These are phyloP conservation scores for Lepilemur ruficaudatus DNA, from an alignment of 2,797 vertebrate species.

Conservation along the genomic window DNA sequence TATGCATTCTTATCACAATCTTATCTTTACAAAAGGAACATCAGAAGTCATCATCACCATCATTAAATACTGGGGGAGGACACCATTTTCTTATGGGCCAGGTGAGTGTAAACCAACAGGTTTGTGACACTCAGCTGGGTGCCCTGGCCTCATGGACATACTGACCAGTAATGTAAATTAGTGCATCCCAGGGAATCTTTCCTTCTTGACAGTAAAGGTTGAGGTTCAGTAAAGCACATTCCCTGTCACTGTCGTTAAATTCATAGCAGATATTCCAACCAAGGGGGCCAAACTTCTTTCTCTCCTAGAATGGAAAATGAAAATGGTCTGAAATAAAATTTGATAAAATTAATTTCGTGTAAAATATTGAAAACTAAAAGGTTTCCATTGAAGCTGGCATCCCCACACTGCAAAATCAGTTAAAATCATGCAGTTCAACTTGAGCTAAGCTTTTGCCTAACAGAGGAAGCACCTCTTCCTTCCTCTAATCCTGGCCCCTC, in stretches of 20 bases:
- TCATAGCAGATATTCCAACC: slow-evolving; percentile 92
- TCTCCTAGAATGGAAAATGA: slow-evolving; percentile 81
- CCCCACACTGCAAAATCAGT: neutral
- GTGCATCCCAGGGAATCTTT: slow-evolving; percentile 87
- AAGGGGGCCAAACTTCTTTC: slow-evolving; percentile 90
- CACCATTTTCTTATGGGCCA: neutral
- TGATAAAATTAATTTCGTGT: neutral
- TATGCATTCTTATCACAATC: neutral
- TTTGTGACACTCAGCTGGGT: neutral
- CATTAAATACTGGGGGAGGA: neutral
- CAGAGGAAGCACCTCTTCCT: neutral
- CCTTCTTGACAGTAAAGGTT: slow-evolving; percentile 88
- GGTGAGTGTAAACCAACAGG: neutral
- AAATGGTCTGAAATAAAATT: neutral
- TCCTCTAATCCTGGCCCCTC: neutral
- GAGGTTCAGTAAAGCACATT: slow-evolving; percentile 90
- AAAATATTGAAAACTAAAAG: slow-evolving; percentile 19
- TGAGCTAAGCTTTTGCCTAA: neutral
- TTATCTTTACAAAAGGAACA: neutral
- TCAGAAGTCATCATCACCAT: neutral
- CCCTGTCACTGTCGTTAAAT: slow-evolving; percentile 91
- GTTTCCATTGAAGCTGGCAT: neutral
- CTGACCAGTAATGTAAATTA: slow-evolving; percentile 87
- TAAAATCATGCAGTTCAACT: neutral
- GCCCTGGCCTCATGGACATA: neutral